Base-by-base conservation (phyloP, 2,797 vertebrate species). In the Pampus argenteus region DNA sequence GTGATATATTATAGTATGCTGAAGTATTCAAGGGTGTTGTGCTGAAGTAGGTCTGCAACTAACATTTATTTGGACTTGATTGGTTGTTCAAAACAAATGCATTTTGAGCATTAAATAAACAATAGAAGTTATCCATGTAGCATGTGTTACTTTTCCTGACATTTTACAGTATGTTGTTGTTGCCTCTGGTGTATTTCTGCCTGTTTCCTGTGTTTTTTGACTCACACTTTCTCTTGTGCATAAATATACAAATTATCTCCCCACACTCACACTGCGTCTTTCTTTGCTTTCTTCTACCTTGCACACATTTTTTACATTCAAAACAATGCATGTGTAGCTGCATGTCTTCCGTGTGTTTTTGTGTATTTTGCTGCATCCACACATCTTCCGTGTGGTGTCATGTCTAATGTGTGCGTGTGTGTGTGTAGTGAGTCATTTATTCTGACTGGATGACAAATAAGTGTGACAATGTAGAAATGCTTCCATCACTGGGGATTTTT, bases 401-500 rank as follows among this genome's bases (percentile, higher is more conserved):
- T 52, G 61, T 71, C 28, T 52, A 36, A 50, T 45, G 9, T 52
- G 25, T 58, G 14, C 18, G 9, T 20, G 47, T 45, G 9, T 52
- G 25, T 58, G 14, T 20, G 9, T 20, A 54, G 44, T 42, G 11
- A 8, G 8, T 67, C 26, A 28, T 49, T 68, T 20, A 44, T 64
- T 45, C 23, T 70, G 34, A 66, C 3, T 72, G 6, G 52, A 40
- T 54, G 44, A 8, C 25, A 55, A 23, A 56, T 44, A 17, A 18
- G 36, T 62, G 22, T 66, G 40, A 45, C 31, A 22, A 17, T 31
- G 47, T 49, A 71, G 54, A 57, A 63, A 54, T 54, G 13, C 71
- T 79, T 74, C 64, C 74, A 71, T 50, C 69, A 66, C 49, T 76
- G 59, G 58, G 58, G 38, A 20, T 15, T 63, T 29, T 55, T 57